Evolutionary conservation across 2,113 vertebrate genomes (phyloP).

Genomic region (Vulpes ferrilata): DNA sequence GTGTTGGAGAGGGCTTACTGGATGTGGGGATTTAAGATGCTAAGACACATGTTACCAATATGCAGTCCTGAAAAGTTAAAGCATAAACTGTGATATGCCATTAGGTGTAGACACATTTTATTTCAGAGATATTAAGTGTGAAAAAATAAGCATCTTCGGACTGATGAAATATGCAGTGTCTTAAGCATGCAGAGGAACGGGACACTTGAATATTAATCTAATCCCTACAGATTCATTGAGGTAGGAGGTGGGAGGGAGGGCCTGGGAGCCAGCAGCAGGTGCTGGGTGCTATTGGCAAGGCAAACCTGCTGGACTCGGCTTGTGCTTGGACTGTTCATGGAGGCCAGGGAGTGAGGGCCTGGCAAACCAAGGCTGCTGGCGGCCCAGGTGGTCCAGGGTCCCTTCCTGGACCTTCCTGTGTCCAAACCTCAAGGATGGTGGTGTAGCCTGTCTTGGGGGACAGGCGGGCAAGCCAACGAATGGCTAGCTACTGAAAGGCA

Average conservation of each 20-base stretch:
- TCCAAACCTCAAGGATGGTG: background rate
- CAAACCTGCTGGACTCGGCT: background rate
- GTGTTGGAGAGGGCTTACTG: accelerated
- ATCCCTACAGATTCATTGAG: background rate
- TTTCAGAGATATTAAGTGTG: background rate
- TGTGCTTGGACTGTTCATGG: background rate
- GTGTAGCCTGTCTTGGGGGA: too few species aligned
- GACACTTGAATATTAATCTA: background rate
- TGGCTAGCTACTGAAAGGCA: background rate
- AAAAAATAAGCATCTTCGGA: background rate
- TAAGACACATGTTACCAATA: too few species aligned
- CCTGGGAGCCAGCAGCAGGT: too few species aligned
- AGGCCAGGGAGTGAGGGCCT: background rate
- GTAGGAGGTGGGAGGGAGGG: accelerated
- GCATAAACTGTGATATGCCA: accelerated
- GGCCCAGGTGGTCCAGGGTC: background rate
- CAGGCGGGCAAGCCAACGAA: accelerated
- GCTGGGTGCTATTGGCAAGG: accelerated
- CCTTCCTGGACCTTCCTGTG: background rate
- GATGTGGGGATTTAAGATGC: background rate
- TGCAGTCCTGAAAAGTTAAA: too few species aligned
- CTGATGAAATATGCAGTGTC: background rate
- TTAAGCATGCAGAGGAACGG: background rate
- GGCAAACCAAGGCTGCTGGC: background rate
- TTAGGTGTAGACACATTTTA: accelerated